Evolutionary conservation across 1,140 invertebrate species (phyloP).

Genomic region (Trachymyrmex septentrionalis): DNA sequence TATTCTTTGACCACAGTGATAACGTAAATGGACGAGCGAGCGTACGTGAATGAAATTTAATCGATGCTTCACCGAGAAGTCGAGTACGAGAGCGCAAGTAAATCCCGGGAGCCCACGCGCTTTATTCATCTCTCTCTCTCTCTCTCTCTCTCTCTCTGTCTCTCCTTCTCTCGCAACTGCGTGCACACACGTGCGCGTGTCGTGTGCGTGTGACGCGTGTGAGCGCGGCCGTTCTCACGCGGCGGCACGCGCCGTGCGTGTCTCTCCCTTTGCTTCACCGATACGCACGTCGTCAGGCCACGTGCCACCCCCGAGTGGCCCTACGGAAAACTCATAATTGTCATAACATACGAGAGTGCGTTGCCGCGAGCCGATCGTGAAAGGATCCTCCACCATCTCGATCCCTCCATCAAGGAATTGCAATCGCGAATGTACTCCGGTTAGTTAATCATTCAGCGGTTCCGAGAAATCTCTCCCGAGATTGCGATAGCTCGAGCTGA

Average conservation of each 20-base stretch:
- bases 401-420: slow-evolving; percentile 3
- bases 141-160: not conserved
- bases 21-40: not conserved
- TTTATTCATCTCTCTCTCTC: not conserved
- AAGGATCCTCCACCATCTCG: slow-evolving; percentile 28
- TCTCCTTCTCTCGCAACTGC: slow-evolving; percentile 14
- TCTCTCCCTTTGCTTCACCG: slow-evolving; percentile 51
- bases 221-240: slow-evolving; percentile 85
- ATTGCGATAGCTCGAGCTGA: not conserved
- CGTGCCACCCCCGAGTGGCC: slow-evolving; percentile 81
- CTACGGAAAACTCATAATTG: slow-evolving; percentile 84
- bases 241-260: slow-evolving; percentile 81
- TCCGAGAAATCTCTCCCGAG: not conserved
- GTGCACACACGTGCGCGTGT: slow-evolving; percentile 58
- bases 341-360: slow-evolving; percentile 81
- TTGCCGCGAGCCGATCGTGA: not conserved
- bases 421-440: slow-evolving; percentile 28
- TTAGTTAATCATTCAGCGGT: slow-evolving; percentile 29
- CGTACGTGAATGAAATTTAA: slow-evolving; percentile 5
- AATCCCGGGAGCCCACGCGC: not conserved
- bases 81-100: slow-evolving; percentile 4
- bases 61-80: slow-evolving; percentile 6
- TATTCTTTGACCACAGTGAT: not conserved
- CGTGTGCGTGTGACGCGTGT: slow-evolving; percentile 81
- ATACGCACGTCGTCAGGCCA: slow-evolving; percentile 70